Evolutionary conservation across 1,140 invertebrate genomes (phyloP), one percentile per base, ranked within the genome.

Genomic region (Protaetia brevitarsis): DNA sequence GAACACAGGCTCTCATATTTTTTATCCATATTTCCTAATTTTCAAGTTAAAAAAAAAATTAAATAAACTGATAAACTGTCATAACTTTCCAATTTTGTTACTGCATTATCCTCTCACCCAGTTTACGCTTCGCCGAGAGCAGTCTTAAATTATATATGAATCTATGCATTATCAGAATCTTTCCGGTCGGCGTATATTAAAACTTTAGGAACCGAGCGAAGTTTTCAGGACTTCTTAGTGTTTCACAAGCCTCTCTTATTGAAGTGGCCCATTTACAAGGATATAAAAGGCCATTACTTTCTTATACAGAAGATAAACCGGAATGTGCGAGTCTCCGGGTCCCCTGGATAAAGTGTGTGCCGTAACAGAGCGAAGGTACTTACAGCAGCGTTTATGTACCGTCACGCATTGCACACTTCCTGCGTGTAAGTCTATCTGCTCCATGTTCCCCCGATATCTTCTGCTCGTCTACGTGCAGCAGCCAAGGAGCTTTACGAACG

Each of bases 171-270:
- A n/a, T n/a, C n/a, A n/a, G n/a, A n/a, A n/a, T n/a, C n/a, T n/a
- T n/a, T n/a, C n/a, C n/a, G n/a, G n/a, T n/a, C 16, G 41, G 19
- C 0, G 41, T 51, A 23, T 51, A 51, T 51, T 51, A 51, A 51
- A 51, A 51, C 41, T 51, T 51, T 51, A 51, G 41, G 16, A 8
- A 19, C 8, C 13, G 41, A 8, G 41, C 41, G 2, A 23, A 51
- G 41, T 51, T 51, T 51, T 51, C 2, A 51, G 19, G 19, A 51
- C 41, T 19, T 51, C 41, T 16, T 19, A 51, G 41, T 21, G 41
- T 51, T 51, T 19, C 41, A 51, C 41, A 51, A 51, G 41, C 41
- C 13, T 51, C 41, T 51, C 41, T 51, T 51, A 51, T 51, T 51
- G 41, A 51, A 51, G 41, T 51, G 19, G 41, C 19, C 41, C 41